phyloP scores from a whole-genome alignment of 2,888 invertebrate genomes.

The Hirtodrosophila trivittata region DNA sequence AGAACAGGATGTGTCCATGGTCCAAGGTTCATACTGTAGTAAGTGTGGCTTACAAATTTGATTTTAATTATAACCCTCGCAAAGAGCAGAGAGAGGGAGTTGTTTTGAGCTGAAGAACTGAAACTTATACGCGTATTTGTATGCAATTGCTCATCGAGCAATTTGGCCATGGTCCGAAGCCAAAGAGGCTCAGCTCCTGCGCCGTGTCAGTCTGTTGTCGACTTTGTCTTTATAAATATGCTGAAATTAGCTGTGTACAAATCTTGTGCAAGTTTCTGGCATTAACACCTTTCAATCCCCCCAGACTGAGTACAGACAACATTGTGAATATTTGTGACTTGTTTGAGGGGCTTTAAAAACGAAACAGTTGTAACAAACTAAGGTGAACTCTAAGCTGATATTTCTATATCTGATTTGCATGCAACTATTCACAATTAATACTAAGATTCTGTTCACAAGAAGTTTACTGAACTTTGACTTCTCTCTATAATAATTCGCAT shows the following conservation, averaged over 20 bases:
- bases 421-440: too few species aligned
- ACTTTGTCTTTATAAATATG: conserved; percentile 70
- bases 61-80: conserved; percentile 64
- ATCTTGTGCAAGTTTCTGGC: conserved; percentile 78
- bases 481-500: neutral
- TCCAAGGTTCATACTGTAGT: too few species aligned
- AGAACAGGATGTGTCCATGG: conserved; percentile 59
- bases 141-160: conserved; percentile 62
- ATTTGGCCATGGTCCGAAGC: conserved; percentile 22
- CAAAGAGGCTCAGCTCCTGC: conserved; percentile 17
- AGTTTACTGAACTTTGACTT: neutral
- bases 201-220: conserved; percentile 66
- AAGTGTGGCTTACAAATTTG: conserved; percentile 58
- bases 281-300: conserved; percentile 78
- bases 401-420: too few species aligned
- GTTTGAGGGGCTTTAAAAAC: conserved; percentile 21
- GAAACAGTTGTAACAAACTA: neutral
- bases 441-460: too few species aligned
- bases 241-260: conserved; percentile 74
- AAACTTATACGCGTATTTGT: conserved; percentile 21
- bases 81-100: conserved; percentile 24
- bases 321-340: conserved; percentile 46
- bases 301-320: conserved; percentile 50
- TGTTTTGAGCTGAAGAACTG: conserved; percentile 42
- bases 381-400: too few species aligned